phyloP scores from a whole-genome alignment of 2,113 vertebrate species.

The Rhadina sibilatrix region DNA sequence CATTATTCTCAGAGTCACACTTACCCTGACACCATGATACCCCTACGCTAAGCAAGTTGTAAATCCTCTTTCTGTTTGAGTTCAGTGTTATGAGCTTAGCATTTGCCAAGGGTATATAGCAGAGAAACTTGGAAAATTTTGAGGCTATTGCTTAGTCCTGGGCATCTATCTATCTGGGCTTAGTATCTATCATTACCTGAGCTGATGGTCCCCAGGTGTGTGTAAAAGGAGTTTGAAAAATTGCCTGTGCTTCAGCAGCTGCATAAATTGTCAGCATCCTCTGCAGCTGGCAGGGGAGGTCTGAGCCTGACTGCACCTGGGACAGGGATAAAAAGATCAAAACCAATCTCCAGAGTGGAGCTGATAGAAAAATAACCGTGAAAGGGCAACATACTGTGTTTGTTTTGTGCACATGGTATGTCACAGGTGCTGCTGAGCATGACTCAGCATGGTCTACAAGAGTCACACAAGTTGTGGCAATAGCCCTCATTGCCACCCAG shows the following conservation, averaged over 20 bases:
- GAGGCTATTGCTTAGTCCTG: background rate
- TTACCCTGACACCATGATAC: background rate
- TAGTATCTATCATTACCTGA: background rate
- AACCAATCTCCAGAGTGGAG: background rate
- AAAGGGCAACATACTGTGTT: background rate
- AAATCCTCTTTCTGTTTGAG: background rate
- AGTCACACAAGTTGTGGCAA: background rate
- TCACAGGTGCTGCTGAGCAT: background rate
- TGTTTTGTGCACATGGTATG: background rate
- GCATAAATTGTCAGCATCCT: constrained; percentile 4
- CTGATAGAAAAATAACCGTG: background rate
- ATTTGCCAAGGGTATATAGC: background rate
- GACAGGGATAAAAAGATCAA: constrained; percentile 22
- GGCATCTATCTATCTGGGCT: background rate
- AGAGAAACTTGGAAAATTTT: background rate
- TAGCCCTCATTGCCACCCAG: background rate
- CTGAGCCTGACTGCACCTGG: background rate
- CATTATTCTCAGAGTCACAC: background rate
- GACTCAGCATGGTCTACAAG: background rate
- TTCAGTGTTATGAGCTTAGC: background rate
- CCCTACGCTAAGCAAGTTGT: rapidly evolving
- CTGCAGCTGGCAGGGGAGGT: background rate
- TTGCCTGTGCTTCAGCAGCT: constrained; percentile 14
- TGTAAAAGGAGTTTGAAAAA: constrained; percentile 41
- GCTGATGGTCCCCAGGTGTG: constrained; percentile 2